Base-by-base conservation (phyloP, 2,888 invertebrate genomes). In the Scaeva pyrastri region DNA sequence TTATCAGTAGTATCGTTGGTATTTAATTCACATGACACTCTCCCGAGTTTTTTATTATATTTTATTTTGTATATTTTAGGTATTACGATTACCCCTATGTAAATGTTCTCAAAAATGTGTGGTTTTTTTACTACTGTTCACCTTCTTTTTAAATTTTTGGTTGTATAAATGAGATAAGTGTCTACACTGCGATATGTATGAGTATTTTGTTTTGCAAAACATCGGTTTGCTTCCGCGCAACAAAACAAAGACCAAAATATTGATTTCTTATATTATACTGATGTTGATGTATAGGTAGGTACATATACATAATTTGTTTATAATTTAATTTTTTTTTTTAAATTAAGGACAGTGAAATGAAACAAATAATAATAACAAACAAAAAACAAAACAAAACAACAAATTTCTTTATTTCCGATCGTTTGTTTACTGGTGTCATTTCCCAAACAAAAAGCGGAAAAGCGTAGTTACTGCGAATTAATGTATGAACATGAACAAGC, bases 401-500 rank as follows among this genome's bases (percentile, higher is more conserved):
- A 26, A 26, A 52, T 74, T n/a, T 78, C 70, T 74, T 78, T 78
- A 78, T 84, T 74, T 84, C 70, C 74, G 78, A 83, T 78, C 64
- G 64, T 52, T 52, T 31, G 45, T 52, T 23, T 31, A 73, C 73
- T 66, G 72, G 77, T 84, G 73, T 79, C 55, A 48, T 71, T 76
- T 76, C 75, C 36, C 71, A 75, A 85, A 85, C 75, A 85, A 80
- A 79, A 80, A 80, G 66, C 80, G 84, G 84, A 85, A 85, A 80
- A 80, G 64, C 48, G 84, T 80, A 85, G 80, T 85, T 80, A 80
- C 68, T 72, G 48, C 45, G 76, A 85, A 80, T 80, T 76, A 85
- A 66, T 76, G 80, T 58, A 72, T 66, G 43, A 68, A 56, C 43
- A 55, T n/a, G n/a, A n/a, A 60, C 48, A 39, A 26, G 62, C 36